These are phyloP conservation scores for Phyllostomus hastatus DNA, from an alignment of 2,113 vertebrate genomes.

Conservation along the genomic window DNA sequence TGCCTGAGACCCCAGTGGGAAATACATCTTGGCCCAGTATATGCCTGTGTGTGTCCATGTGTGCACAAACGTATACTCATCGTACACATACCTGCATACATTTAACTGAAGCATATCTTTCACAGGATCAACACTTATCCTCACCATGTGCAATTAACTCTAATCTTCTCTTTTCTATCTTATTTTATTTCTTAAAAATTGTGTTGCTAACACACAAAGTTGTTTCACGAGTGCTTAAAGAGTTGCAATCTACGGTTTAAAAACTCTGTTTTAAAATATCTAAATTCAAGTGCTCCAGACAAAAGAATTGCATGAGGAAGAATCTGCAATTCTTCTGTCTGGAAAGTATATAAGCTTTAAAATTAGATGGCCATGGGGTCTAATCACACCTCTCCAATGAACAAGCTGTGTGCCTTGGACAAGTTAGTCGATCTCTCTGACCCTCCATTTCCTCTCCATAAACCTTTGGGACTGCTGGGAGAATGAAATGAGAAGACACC, in stretches of 20 bases:
- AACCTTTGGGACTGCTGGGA: background rate
- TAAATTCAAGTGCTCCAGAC: background rate
- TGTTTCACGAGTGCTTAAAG: background rate
- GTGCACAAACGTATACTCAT: accelerated
- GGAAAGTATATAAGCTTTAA: background rate
- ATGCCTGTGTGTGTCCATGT: too few relatives aligned
- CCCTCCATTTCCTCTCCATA: background rate
- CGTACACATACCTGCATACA: background rate
- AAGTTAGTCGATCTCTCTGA: background rate
- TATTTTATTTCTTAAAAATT: background rate
- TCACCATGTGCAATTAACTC: background rate
- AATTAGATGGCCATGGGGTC: background rate
- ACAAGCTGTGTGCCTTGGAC: background rate
- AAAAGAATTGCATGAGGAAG: background rate
- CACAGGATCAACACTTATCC: background rate
- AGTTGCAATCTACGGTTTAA: background rate
- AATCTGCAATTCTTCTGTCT: background rate
- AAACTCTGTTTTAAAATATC: background rate
- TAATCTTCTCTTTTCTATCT: background rate
- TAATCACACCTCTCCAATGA: background rate
- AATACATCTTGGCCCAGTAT: background rate
- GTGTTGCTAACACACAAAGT: background rate
- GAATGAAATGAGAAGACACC: background rate
- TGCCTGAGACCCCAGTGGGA: background rate
- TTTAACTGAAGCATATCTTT: background rate